These are phyloP conservation scores for Ferdinandea cuprea DNA, from an alignment of 2,888 invertebrate species.

Conservation along the genomic window DNA sequence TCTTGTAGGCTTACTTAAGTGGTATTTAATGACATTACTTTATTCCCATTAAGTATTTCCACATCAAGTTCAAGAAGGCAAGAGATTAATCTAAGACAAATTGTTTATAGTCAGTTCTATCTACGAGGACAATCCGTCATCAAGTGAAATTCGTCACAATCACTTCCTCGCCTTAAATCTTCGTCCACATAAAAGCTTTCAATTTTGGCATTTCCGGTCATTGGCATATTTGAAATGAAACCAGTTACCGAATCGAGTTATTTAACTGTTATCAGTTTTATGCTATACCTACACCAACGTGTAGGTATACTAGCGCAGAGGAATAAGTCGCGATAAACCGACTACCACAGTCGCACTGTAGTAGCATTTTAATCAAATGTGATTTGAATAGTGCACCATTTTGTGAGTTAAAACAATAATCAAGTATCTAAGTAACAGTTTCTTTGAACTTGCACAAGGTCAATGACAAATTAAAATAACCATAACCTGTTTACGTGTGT, in stretches of 20 bases:
- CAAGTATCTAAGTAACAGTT: neutral
- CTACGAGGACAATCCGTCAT: too few relatives aligned
- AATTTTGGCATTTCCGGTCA: slow-evolving; percentile 45
- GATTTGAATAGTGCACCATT: slow-evolving; percentile 13
- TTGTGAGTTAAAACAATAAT: slow-evolving; percentile 2
- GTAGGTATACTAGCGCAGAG: too few relatives aligned
- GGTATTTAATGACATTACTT: too few relatives aligned
- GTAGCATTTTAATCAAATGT: neutral
- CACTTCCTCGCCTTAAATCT: too few relatives aligned
- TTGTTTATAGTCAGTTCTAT: too few relatives aligned
- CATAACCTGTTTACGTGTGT: slow-evolving; percentile 59
- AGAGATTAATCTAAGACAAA: too few relatives aligned
- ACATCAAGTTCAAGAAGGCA: too few relatives aligned
- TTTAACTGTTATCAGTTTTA: neutral
- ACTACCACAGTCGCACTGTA: too few relatives aligned
- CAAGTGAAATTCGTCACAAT: too few relatives aligned
- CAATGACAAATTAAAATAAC: slow-evolving; percentile 53
- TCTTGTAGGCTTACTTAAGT: too few relatives aligned
- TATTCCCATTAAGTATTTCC: too few relatives aligned
- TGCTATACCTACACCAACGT: neutral
- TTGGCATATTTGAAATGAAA: slow-evolving; percentile 35
- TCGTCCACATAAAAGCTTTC: neutral
- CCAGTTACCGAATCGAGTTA: neutral
- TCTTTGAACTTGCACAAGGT: slow-evolving; percentile 70
- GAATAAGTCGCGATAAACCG: too few relatives aligned